These are phyloP conservation scores for Denticeps clupeoides DNA, from an alignment of 2,797 vertebrate species.

Conservation along the genomic window DNA sequence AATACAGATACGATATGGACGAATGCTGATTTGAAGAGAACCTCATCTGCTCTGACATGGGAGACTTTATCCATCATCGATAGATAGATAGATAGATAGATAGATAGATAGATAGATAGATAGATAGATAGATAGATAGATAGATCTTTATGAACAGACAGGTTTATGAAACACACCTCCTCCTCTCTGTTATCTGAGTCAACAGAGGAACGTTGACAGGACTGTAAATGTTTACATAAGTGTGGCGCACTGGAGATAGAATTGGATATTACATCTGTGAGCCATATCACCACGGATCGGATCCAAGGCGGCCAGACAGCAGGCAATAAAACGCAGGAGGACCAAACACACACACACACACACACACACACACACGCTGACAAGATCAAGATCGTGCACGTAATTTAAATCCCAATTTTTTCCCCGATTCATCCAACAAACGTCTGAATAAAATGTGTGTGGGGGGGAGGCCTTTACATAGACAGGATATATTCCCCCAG, in stretches of 20 bases:
- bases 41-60: too few species aligned
- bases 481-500: too few species aligned
- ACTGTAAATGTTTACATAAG: constrained; percentile 12
- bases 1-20: too few species aligned
- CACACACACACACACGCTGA: constrained; percentile 8
- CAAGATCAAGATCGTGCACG: constrained; percentile 6
- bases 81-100: too few species aligned
- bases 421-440: constrained; percentile 1
- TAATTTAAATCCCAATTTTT: constrained; percentile 12
- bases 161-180: background rate
- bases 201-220: constrained; percentile 6
- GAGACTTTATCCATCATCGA: too few species aligned
- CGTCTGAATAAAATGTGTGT: too few species aligned
- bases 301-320: constrained; percentile 4
- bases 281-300: constrained; percentile 1
- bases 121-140: background rate
- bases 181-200: constrained; percentile 3
- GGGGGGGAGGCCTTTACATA: too few species aligned
- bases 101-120: too few species aligned
- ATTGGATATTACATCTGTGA: constrained; percentile 10
- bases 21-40: too few species aligned
- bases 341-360: constrained; percentile 2
- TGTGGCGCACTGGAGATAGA: background rate
- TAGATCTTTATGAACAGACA: background rate
- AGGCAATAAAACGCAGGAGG: constrained; percentile 6